Base-by-base conservation (phyloP, 2,888 invertebrate genomes). In the Cerastoderma edule region DNA sequence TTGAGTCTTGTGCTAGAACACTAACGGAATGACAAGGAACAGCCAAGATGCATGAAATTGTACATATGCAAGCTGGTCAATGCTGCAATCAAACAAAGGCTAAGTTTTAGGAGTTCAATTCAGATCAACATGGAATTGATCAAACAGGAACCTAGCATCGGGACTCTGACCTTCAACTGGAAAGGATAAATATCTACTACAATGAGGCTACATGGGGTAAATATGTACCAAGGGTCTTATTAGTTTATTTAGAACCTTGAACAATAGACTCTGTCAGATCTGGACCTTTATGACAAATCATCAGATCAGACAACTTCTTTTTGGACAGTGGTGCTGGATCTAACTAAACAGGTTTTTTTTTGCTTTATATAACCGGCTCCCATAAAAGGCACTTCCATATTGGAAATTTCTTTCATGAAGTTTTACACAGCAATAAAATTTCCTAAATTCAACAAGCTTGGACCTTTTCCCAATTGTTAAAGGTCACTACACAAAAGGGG, bases 241-340 rank as follows among this genome's bases (percentile, higher is more conserved):
- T 98, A 78, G 97, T 98, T 84, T 98, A 98, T 92, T 94, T 98
- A 92, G 98, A 98, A 93, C 98, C 98, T 67, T 98, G 98, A 86
- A 98, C 98, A 88, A 98, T 98, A 98, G 98, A 98, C 94, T 97
- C 97, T 0, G 98, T 98, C 81, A 95, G 98, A 82, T 97, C 97
- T 0, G 98, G 98, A 71, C 96, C 97, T 19, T 98, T 97, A 93
- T 97, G 97, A 22, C 95, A 98, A 93, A 96, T 98, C 91, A 98
- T 97, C 95, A 94, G 97, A 81, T 98, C 98, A 24, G 98, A 98
- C 94, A 98, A 98, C 94, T 98, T 97, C 93, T 96, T 98, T 24
- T 98, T 98, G 92, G 88, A 90, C 83, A 89, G 89, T 71, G 98
- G 94, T 95, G 97, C 92, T 96, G 94, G 97, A 64, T 97, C 97